phyloP scores from a whole-genome alignment of 2,888 invertebrate species.

The Diabrotica balteata region DNA sequence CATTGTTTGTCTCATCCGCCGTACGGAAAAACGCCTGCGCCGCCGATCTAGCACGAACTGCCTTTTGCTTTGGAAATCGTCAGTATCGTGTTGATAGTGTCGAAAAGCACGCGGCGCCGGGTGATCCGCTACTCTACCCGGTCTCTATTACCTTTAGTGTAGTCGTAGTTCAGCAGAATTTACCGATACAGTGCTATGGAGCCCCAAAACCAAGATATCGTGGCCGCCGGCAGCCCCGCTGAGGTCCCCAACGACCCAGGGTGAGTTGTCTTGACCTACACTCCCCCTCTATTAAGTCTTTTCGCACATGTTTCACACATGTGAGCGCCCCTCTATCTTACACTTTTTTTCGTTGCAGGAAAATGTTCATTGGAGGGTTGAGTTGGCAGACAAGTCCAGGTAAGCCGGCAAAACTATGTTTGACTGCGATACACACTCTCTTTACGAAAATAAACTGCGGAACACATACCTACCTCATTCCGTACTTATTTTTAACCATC shows the following conservation, averaged over 20 bases:
- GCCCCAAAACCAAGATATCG: slow-evolving; percentile 80
- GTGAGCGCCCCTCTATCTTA: slow-evolving; percentile 30
- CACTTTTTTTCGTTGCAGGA: slow-evolving; percentile 80
- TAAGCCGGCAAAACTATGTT: slow-evolving; percentile 61
- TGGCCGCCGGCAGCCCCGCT: slow-evolving; percentile 79
- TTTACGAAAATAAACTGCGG: not conserved
- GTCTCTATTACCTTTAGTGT: slow-evolving; percentile 63
- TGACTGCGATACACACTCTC: not conserved
- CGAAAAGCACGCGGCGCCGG: slow-evolving; percentile 68
- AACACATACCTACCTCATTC: not conserved
- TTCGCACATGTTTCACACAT: slow-evolving; percentile 39
- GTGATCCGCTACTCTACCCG: slow-evolving; percentile 67
- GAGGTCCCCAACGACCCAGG: slow-evolving; percentile 96
- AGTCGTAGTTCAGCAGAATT: slow-evolving; percentile 65
- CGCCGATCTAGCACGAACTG: slow-evolving; percentile 51
- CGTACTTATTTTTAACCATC: not conserved
- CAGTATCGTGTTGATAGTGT: slow-evolving; percentile 76
- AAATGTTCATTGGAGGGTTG: slow-evolving; percentile 99
- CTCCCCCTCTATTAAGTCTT: slow-evolving; percentile 24
- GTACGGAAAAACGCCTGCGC: slow-evolving; percentile 49
- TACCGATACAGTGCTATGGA: slow-evolving; percentile 65
- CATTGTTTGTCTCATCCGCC: slow-evolving; percentile 53
- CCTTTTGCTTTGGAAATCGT: slow-evolving; percentile 53
- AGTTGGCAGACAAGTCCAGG: slow-evolving; percentile 99
- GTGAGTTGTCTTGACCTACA: slow-evolving; percentile 62